These are phyloP conservation scores for Tolypeutes matacus DNA, from an alignment of 2,797 vertebrate genomes.

Conservation along the genomic window DNA sequence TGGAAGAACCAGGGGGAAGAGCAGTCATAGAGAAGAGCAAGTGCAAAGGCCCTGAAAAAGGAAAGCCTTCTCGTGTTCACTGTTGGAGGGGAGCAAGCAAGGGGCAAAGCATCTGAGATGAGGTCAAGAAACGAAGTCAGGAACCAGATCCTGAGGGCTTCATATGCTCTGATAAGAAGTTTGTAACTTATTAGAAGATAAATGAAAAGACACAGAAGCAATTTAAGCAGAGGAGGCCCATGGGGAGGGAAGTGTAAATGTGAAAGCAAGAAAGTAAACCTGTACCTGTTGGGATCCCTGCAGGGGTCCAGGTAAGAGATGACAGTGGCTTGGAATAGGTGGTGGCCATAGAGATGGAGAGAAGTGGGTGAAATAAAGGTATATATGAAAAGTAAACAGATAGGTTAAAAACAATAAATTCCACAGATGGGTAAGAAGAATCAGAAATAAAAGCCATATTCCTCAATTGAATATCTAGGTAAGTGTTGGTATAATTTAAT, in stretches of 20 bases:
- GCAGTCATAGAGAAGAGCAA: not conserved
- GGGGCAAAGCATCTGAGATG: not conserved
- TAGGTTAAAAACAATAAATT: not conserved
- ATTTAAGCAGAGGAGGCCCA: not conserved
- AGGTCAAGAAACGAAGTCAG: not conserved
- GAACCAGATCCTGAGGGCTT: not conserved
- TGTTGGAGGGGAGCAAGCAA: not conserved
- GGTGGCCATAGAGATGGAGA: not conserved
- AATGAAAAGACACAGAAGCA: not conserved
- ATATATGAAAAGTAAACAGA: not conserved
- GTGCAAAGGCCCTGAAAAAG: too few species aligned
- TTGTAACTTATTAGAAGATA: not conserved
- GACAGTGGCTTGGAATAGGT: not conserved
- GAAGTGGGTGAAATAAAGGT: not conserved
- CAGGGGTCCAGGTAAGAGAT: not conserved
- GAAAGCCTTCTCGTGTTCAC: not conserved
- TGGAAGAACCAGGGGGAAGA: not conserved
- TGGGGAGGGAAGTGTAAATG: not conserved
- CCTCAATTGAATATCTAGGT: not conserved
- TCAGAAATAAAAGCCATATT: not conserved
- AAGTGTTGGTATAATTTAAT: not conserved
- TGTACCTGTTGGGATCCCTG: not conserved
- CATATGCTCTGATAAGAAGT: not conserved
- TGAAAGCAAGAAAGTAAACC: not conserved
- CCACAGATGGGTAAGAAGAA: not conserved